phyloP scores from a whole-genome alignment of 2,113 vertebrate species.

The Cairina moschata region DNA sequence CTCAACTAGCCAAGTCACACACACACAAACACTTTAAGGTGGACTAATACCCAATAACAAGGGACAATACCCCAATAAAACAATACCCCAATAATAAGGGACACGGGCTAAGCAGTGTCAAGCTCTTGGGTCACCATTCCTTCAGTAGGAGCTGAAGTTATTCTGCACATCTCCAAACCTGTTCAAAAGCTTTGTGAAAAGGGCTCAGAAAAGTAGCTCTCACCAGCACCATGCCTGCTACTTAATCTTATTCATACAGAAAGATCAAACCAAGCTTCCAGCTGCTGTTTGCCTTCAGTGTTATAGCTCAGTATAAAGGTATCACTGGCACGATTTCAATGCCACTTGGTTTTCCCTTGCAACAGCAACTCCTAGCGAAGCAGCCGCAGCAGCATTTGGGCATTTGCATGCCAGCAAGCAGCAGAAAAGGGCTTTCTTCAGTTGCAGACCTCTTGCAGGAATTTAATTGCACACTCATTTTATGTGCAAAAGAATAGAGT shows the following conservation, averaged over 20 bases:
- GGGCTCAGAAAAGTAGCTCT: neutral
- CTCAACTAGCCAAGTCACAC: neutral
- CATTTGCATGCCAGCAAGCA: neutral
- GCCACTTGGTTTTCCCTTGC: neutral
- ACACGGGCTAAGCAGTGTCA: accelerated
- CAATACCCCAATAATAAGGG: neutral
- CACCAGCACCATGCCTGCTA: neutral
- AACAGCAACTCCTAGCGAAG: neutral
- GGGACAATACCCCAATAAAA: no score
- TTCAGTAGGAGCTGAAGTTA: neutral
- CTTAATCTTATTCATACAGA: constrained; percentile 13
- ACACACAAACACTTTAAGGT: accelerated
- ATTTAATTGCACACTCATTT: constrained; percentile 20
- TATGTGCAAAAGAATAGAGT: neutral
- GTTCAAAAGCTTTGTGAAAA: neutral
- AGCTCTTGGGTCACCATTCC: neutral
- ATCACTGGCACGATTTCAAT: neutral
- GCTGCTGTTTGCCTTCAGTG: constrained; percentile 1
- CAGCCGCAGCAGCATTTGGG: neutral
- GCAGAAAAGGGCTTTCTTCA: neutral
- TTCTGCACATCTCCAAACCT: neutral
- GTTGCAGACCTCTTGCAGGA: neutral
- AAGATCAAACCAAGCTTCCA: constrained; percentile 37
- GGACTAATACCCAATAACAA: neutral
- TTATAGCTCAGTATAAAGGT: neutral